Evolutionary conservation across 2,888 invertebrate species (phyloP).

Genomic region (Pediacus dermestoides): DNA sequence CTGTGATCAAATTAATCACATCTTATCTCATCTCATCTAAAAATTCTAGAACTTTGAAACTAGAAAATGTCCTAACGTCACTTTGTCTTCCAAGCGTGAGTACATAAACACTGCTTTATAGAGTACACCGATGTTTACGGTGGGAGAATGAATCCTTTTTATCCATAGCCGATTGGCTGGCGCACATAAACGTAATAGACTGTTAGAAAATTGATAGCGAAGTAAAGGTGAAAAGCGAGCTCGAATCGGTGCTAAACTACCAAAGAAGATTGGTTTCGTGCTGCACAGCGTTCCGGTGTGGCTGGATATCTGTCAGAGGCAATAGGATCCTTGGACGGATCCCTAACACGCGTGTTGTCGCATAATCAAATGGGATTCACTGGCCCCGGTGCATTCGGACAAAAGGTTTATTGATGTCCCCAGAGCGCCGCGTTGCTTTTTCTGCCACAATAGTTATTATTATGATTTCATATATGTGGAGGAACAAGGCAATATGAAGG

Average conservation of each 20-base stretch:
- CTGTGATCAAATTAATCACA: too few species aligned
- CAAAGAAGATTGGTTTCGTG: slow-evolving; percentile 43
- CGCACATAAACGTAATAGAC: slow-evolving; percentile 44
- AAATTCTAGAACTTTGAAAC: too few species aligned
- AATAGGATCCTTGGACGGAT: slow-evolving; percentile 13
- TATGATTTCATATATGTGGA: slow-evolving; percentile 5
- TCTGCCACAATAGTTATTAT: background rate
- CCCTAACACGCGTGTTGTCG: slow-evolving; percentile 37
- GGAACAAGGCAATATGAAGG: too few species aligned
- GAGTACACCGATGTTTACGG: too few species aligned
- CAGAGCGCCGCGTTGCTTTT: background rate
- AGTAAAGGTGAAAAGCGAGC: slow-evolving; percentile 45
- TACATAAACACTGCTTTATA: too few species aligned
- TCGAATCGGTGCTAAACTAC: slow-evolving; percentile 40
- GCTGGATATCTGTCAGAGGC: slow-evolving; percentile 18
- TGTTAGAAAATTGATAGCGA: slow-evolving; percentile 42
- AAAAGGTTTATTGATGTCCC: too few species aligned
- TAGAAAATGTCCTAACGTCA: too few species aligned
- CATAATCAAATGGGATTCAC: slow-evolving; percentile 44
- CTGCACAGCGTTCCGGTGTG: slow-evolving; percentile 25
- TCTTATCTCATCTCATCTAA: too few species aligned
- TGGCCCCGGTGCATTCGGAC: slow-evolving; percentile 38
- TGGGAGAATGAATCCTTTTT: slow-evolving; percentile 42
- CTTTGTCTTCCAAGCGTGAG: too few species aligned
- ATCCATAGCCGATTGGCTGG: slow-evolving; percentile 40